Base-by-base conservation (phyloP, 2,113 vertebrate species). In the Dolichallabes microphthalmus region DNA sequence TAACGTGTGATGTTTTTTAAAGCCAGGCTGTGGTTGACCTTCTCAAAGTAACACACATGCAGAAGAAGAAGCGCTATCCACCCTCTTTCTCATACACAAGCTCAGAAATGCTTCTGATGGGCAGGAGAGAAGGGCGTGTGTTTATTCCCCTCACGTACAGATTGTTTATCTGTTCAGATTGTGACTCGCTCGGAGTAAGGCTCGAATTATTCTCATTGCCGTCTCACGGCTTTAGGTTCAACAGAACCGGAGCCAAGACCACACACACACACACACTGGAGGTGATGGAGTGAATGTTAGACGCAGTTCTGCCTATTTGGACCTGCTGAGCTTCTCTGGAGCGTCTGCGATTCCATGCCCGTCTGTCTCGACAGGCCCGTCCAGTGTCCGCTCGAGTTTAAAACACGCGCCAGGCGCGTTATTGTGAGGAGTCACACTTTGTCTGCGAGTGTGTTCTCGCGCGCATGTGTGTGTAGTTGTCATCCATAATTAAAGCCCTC, bases 401-500 rank as follows among this genome's bases (percentile, higher is more conserved):
- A 71, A 20, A 71, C 64, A 7, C 17, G 14, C 7, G 1, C 64
- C 15, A 5, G 45, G 6, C 8, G 64, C 64, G 11, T 15, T 19
- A 50, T 45, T 13, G 20, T 22, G 20, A 52, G 73, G 45, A 53
- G 45, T 11, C 17, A 25, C 20, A 39, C 20, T 73, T 57, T 22
- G 35, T 35, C 17, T 0, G 32, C 11, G 30, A 69, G 66, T n/a
- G n/a, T n/a, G n/a, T n/a, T n/a, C 30, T 35, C 30, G n/a, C 30
- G 66, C 0, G 45, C 8, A 7, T 45, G 45, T 45, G 39, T 17
- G 32, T 45, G 35, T 15, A 75, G 71, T 2, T 14, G 45, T 53
- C 10, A 53, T 76, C 50, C 73, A 53, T 76, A 76, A 76, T 76
- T 53, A 76, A 76, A 76, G 73, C 12, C 45, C 5, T 52, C 22